Base-by-base conservation (phyloP, 1,140 invertebrate genomes). In the Drosophila suzukii region DNA sequence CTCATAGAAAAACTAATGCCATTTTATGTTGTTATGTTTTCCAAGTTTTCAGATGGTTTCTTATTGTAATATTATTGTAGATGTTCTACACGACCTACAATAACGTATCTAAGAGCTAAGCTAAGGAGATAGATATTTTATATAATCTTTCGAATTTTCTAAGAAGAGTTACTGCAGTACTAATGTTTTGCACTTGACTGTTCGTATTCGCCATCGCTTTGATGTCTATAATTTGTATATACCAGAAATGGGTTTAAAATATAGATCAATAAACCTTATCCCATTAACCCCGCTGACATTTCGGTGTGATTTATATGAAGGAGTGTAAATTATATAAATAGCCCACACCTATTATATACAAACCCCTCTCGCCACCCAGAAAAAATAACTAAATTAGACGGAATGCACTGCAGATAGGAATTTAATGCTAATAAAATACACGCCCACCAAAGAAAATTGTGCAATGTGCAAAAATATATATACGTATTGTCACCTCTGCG, bases 401-500 rank as follows among this genome's bases (percentile, higher is more conserved):
- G 24, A 61, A 73, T 73, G 70, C 67, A 73, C 32, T 57, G 67
- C 38, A 36, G 61, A 44, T 66, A 30, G 65, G 15, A 68, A 68
- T 68, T 68, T 68, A 36, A 68, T 66, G 65, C 47, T 66, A 68
- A 68, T 68, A 68, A 68, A 68, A 54, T 38, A 1, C 12, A 4
- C 65, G 65, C 65, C 65, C 65, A 68, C 65, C 61, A 8, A 24
- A 5, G 20, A 38, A 17, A 38, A 44, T 56, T 38, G n/a, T 20
- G 32, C 59, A 49, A 63, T 39, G 56, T 75, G 57, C 51, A 49
- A 75, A 66, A 20, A 20, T 20, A 59, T 6, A 44, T 43, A 55
- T 75, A 75, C 66, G 75, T 24, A 59, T 59, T 76, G 61, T 76
- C 73, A 76, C 73, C 73, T 76, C 67, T 58, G 27, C 15, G 56